Evolutionary conservation across 2,797 vertebrate species (phyloP).

Genomic region (Anolis apletophallus): DNA sequence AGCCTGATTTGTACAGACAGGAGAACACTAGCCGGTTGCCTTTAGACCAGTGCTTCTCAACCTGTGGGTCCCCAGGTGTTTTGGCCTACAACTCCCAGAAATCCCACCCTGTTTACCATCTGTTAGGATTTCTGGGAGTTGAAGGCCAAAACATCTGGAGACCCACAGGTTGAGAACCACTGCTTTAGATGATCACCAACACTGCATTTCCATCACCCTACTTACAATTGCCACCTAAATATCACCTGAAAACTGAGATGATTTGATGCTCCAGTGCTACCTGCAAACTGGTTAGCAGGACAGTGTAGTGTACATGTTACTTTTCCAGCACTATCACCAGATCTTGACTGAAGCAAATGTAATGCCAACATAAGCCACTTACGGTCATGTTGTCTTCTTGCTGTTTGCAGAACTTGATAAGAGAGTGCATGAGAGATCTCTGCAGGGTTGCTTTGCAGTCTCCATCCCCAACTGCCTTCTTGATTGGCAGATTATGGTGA

Average conservation of each 20-base stretch:
- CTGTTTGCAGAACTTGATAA: conserved; percentile 46
- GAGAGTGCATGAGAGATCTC: background rate
- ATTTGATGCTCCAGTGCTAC: background rate
- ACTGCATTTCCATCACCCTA: background rate
- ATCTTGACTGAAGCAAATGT: background rate
- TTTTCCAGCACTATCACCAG: background rate
- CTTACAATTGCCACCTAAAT: background rate
- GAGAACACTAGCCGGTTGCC: background rate
- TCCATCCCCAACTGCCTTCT: background rate
- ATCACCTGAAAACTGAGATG: background rate
- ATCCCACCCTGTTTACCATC: too few relatives aligned
- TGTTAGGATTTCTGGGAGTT: too few relatives aligned
- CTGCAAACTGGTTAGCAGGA: background rate
- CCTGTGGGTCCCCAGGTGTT: too few relatives aligned
- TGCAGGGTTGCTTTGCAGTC: background rate
- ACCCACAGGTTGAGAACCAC: too few relatives aligned
- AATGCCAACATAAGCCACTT: too few relatives aligned
- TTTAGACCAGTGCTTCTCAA: too few relatives aligned
- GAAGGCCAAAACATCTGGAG: too few relatives aligned
- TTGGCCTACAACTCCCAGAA: too few relatives aligned
- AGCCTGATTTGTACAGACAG: background rate
- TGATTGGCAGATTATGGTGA: conserved; percentile 67
- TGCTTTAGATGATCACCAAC: too few relatives aligned
- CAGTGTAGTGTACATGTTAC: background rate
- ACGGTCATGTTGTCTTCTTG: conserved; percentile 32